phyloP scores from a whole-genome alignment of 2,797 vertebrate genomes.

The Fundulus diaphanus region DNA sequence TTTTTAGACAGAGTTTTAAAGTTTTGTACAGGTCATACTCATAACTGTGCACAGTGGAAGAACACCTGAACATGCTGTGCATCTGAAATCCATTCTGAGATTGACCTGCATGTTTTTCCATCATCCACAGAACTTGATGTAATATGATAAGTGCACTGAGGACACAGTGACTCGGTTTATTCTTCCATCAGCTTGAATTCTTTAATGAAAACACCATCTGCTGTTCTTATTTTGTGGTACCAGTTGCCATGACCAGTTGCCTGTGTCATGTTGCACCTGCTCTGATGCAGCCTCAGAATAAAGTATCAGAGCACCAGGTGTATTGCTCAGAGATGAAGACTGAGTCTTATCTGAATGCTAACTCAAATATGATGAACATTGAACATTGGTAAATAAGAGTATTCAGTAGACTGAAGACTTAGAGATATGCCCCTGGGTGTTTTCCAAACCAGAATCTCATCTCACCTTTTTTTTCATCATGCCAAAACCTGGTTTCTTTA shows the following conservation, averaged over 20 bases:
- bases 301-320: conserved; percentile 47
- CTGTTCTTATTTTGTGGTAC: conserved; percentile 35
- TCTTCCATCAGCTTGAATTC: conserved; percentile 68
- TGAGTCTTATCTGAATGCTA: conserved; percentile 51
- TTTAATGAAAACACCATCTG: conserved; percentile 83
- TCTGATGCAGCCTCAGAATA: conserved; percentile 48
- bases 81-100: conserved; percentile 4
- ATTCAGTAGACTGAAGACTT: conserved; percentile 23
- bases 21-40: conserved; percentile 2
- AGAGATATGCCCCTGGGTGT: not conserved
- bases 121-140: conserved; percentile 59
- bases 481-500: not conserved
- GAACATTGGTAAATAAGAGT: no score
- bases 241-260: conserved; percentile 58
- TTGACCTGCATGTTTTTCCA: conserved; percentile 12
- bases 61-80: conserved; percentile 18
- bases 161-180: conserved; percentile 60
- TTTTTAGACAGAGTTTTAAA: no score
- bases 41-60: conserved; percentile 9
- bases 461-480: not conserved
- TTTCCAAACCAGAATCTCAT: not conserved
- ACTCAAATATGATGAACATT: conserved; percentile 41
- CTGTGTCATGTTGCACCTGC: conserved; percentile 58
- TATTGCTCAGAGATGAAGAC: conserved; percentile 35
- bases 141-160: conserved; percentile 64